These are phyloP conservation scores for Leptodactylus fuscus DNA, from an alignment of 2,113 vertebrate species.

Conservation along the genomic window DNA sequence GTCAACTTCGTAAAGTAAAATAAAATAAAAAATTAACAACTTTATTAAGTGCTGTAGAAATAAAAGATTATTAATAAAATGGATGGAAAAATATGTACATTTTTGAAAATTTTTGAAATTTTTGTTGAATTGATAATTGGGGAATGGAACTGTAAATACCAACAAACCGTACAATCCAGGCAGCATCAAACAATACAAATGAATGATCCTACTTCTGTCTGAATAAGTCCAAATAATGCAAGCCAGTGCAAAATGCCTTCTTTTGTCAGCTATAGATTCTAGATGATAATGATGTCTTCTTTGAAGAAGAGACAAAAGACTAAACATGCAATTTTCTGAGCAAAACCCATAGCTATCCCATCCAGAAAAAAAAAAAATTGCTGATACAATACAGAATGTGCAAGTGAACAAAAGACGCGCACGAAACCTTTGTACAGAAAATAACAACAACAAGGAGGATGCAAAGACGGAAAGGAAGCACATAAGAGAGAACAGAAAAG, in stretches of 20 bases:
- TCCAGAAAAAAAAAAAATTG: conserved; percentile 17
- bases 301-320: conserved; percentile 14
- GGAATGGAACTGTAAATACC: neutral
- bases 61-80: neutral
- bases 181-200: neutral
- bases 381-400: conserved; percentile 16
- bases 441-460: neutral
- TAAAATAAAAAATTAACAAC: neutral
- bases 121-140: neutral
- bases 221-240: neutral
- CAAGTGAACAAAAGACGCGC: neutral
- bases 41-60: too few species aligned
- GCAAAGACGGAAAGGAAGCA: neutral
- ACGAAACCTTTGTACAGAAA: neutral
- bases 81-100: neutral
- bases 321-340: neutral
- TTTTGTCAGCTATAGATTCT: conserved; percentile 15
- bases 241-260: neutral
- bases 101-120: neutral
- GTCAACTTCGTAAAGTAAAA: neutral
- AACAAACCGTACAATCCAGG: neutral
- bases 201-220: neutral
- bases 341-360: conserved; percentile 4
- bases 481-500: neutral
- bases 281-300: conserved; percentile 24